These are phyloP conservation scores for Pterois miles DNA, from an alignment of 2,797 vertebrate species.

Conservation along the genomic window DNA sequence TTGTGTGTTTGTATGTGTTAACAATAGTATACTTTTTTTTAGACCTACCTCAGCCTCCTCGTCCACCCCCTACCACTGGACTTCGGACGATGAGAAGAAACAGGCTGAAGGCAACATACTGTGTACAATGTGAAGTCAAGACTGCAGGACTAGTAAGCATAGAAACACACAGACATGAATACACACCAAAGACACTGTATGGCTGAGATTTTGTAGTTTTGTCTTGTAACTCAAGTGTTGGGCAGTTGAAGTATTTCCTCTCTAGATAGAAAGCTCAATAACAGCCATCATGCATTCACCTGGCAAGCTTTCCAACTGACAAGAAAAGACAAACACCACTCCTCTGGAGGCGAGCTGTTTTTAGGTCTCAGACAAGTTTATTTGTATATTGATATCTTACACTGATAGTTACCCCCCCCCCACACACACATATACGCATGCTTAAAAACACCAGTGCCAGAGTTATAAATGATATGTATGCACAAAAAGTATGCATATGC, in stretches of 20 bases:
- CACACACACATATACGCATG: not conserved
- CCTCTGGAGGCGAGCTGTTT: too few species aligned
- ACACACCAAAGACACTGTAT: not conserved
- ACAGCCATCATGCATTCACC: not conserved
- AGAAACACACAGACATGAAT: not conserved
- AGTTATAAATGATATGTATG: not conserved
- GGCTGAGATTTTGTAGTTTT: not conserved
- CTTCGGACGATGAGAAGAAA: conserved; percentile 56
- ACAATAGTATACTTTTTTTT: conserved; percentile 4
- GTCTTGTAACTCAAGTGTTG: not conserved
- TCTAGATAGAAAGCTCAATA: not conserved
- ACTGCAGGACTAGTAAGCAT: conserved; percentile 82
- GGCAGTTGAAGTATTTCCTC: not conserved
- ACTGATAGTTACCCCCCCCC: not conserved
- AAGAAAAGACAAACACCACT: not conserved
- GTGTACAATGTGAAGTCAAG: conserved; percentile 84
- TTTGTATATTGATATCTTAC: not conserved
- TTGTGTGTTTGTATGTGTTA: too few species aligned
- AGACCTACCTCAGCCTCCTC: conserved; percentile 36
- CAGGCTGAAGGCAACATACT: conserved; percentile 73
- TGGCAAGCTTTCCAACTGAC: not conserved
- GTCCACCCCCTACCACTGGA: conserved; percentile 19
- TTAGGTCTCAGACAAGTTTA: not conserved
- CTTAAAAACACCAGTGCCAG: not conserved
- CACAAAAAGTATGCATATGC: not conserved